Conservation (phyloP, 2,113 vertebrate genomes). For the Vidua macroura region DNA sequence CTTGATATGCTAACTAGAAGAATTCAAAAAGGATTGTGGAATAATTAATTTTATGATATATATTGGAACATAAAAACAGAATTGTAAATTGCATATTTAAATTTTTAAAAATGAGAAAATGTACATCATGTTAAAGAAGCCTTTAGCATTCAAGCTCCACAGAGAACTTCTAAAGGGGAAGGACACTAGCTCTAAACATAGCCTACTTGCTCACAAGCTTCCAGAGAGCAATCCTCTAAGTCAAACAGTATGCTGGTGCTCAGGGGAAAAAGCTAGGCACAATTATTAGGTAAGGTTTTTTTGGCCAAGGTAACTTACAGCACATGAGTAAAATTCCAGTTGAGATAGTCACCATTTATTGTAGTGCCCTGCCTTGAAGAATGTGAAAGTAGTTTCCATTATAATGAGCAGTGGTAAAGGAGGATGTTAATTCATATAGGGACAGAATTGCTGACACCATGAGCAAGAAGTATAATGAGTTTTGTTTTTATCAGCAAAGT, state of each 20-base stretch:
- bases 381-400: neutral
- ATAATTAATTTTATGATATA: conserved; percentile 56
- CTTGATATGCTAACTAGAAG: conserved; percentile 58
- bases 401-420: neutral
- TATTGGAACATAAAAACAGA: conserved; percentile 38
- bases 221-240: neutral
- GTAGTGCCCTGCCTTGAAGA: neutral
- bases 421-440: neutral
- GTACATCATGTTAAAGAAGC: neutral
- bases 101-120: conserved; percentile 21
- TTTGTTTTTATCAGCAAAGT: neutral
- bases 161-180: conserved; percentile 16
- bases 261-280: neutral
- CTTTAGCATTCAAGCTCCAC: neutral
- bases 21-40: conserved; percentile 31
- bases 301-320: neutral
- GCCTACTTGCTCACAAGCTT: neutral
- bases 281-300: neutral
- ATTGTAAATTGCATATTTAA: conserved; percentile 51
- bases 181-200: neutral
- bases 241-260: neutral
- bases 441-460: neutral
- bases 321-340: neutral
- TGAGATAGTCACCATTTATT: neutral
- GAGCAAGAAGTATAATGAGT: neutral